These are phyloP conservation scores for Pseudolaguvia tuberculata DNA, from an alignment of 2,113 vertebrate genomes.

Conservation along the genomic window DNA sequence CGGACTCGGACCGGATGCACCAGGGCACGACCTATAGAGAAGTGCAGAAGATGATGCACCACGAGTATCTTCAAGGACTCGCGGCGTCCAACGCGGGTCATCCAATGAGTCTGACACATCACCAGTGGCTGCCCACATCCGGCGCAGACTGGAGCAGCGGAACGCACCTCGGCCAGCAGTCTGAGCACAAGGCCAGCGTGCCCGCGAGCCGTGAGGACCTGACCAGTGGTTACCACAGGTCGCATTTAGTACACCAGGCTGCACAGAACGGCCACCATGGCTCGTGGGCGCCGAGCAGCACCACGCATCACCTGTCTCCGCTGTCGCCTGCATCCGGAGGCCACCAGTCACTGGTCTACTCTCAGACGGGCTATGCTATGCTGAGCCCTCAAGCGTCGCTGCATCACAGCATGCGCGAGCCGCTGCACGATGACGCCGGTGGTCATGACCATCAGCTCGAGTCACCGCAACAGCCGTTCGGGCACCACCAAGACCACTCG, in stretches of 20 bases:
- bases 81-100: slow-evolving; percentile 88
- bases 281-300: slow-evolving; percentile 80
- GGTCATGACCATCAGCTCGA: slow-evolving; percentile 77
- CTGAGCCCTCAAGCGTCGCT: slow-evolving; percentile 79
- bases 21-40: slow-evolving; percentile 93
- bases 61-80: slow-evolving; percentile 90
- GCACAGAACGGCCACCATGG: slow-evolving; percentile 76
- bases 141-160: slow-evolving; percentile 84
- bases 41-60: slow-evolving; percentile 99
- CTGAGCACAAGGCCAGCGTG: slow-evolving; percentile 79
- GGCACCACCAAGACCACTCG: slow-evolving; percentile 88
- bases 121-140: slow-evolving; percentile 89
- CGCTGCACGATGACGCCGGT: slow-evolving; percentile 79
- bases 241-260: slow-evolving; percentile 87
- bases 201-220: slow-evolving; percentile 79
- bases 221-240: slow-evolving; percentile 78
- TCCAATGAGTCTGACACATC: slow-evolving; percentile 88
- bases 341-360: slow-evolving; percentile 87
- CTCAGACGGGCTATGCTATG: slow-evolving; percentile 87
- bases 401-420: slow-evolving; percentile 81
- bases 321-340: slow-evolving; percentile 84
- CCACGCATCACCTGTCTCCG: slow-evolving; percentile 83
- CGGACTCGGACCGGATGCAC: slow-evolving; percentile 88
- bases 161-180: slow-evolving; percentile 79
- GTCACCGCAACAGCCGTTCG: slow-evolving; percentile 80